Evolutionary conservation across 2,797 vertebrate species (phyloP).

Genomic region (Gallinago stenura): DNA sequence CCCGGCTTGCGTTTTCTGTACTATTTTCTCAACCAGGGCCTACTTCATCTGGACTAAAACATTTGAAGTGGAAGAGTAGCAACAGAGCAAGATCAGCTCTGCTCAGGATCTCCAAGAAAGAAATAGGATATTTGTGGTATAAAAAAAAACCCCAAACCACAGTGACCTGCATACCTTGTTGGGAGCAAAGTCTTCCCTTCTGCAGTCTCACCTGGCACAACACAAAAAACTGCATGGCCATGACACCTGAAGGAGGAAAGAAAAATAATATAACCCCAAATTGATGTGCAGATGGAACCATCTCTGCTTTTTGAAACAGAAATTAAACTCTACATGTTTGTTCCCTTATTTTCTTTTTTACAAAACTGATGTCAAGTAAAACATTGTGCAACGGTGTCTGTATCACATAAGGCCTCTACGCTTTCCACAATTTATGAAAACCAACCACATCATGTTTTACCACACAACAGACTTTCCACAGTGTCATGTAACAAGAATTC

Average conservation of each 20-base stretch:
- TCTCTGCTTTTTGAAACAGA: background rate
- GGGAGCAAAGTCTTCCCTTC: background rate
- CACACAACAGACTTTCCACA: background rate
- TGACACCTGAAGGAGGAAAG: background rate
- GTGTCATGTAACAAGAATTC: background rate
- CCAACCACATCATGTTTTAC: background rate
- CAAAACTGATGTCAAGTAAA: background rate
- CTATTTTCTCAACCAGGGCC: background rate
- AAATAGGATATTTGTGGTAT: background rate
- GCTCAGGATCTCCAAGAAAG: background rate
- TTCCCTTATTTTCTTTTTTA: background rate
- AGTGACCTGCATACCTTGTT: background rate
- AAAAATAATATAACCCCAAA: background rate
- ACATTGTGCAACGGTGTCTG: background rate
- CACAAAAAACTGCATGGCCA: background rate
- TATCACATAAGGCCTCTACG: background rate
- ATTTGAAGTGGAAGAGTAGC: background rate
- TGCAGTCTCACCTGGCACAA: fast-evolving
- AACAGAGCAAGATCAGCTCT: background rate
- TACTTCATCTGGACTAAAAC: background rate
- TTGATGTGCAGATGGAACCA: background rate
- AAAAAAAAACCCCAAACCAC: background rate
- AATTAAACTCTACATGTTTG: background rate
- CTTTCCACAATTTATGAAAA: background rate
- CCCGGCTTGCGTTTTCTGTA: background rate